Evolutionary conservation across 2,113 vertebrate genomes (phyloP).

Genomic region (Gallinago paraguaiae): DNA sequence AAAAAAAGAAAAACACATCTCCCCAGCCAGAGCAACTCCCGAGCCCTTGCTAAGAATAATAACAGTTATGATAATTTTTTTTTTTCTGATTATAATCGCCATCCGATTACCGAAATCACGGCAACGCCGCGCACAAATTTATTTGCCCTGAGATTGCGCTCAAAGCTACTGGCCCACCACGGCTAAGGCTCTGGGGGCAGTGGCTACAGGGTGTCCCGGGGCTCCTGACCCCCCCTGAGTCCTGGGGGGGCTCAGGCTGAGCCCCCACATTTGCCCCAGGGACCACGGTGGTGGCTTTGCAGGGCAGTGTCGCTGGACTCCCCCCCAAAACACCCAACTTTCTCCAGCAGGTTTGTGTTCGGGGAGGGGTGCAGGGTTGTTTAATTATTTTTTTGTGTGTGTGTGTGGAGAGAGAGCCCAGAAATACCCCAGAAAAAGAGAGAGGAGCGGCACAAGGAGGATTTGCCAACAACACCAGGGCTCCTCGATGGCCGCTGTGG

Average conservation of each 20-base stretch:
- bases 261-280: neutral
- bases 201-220: neutral
- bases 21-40: neutral
- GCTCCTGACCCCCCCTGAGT: neutral
- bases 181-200: accelerated
- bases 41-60: neutral
- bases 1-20: neutral
- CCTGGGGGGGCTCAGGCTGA: accelerated
- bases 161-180: neutral
- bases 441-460: neutral
- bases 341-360: neutral
- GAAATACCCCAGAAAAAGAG: neutral
- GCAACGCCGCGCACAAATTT: neutral
- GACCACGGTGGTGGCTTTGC: neutral
- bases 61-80: neutral
- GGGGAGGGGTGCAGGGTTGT: neutral
- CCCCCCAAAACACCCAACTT: neutral
- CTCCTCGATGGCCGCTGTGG: neutral
- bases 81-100: accelerated
- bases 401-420: accelerated
- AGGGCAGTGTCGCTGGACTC: neutral
- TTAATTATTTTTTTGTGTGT: neutral
- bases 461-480: neutral
- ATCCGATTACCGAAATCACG: neutral
- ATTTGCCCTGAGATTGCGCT: neutral